Evolutionary conservation across 2,797 vertebrate species (phyloP), one percentile per base, ranked within the genome.

Genomic region (Catostomus latipinnis): DNA sequence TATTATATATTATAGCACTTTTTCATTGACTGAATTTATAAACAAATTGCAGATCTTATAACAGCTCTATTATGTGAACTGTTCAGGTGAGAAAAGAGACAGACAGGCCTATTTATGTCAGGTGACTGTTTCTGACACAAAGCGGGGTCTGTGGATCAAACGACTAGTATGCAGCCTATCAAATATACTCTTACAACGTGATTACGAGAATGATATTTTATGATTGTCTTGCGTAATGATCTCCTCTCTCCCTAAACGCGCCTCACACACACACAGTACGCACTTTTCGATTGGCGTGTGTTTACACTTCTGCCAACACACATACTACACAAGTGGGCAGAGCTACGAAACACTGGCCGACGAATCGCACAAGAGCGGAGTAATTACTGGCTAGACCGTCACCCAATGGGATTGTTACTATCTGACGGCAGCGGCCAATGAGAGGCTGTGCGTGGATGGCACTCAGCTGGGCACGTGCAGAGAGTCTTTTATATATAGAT

Each of bases 381-480:
- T 85, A 52, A 81, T 90, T 89, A 93, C 90, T 93, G 92, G 92
- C 85, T 88, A 83, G 13, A 12, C 9, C 0, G 2, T 77, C 61
- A 0, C 43, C 93, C 93, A 95, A 91, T 92, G 3, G 76, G 34
- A 75, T 4, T 76, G 66, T 71, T 67, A 76, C 84, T 7, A 61
- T 66, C 76, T 62, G 76, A 82, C 77, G 67, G 69, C 71, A n/a
- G 18, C 87, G 83, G 89, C 93, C 93, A 90, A 92, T 91, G 53
- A 86, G 12, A 82, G 81, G 70, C 48, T 72, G 86, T 76, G 84
- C 78, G 78, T 83, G 84, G 83, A 86, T 50, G 79, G 84, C 54
- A 81, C 86, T 90, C 84, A 91, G 83, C 87, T 90, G 90, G 92
- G 94, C 95, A 94, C 34, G 34, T 34, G 34, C 34, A 34, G 34